Evolutionary conservation across 2,888 invertebrate species (phyloP).

Genomic region (Pantelozetes paolii): DNA sequence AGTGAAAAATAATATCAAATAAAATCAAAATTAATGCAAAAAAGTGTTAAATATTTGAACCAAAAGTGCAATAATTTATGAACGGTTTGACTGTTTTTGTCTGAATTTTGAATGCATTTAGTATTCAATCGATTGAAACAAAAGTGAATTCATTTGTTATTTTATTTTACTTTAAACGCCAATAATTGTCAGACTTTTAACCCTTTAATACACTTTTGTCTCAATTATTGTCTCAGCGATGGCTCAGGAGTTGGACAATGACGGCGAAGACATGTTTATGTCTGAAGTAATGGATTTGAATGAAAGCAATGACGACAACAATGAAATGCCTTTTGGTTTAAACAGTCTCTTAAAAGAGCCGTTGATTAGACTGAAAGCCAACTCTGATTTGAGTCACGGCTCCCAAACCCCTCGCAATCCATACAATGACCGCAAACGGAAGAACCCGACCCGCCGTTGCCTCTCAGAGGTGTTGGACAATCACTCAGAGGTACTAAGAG

Average conservation of each 20-base stretch:
- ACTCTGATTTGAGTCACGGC: slow-evolving; percentile 20
- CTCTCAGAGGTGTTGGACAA: slow-evolving; percentile 34
- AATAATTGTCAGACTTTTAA: too few relatives aligned
- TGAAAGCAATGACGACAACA: slow-evolving; percentile 6
- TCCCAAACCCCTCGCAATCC: slow-evolving; percentile 19
- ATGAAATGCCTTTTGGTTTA: slow-evolving; percentile 31
- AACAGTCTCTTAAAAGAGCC: slow-evolving; percentile 19
- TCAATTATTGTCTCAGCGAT: not conserved
- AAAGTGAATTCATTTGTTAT: not conserved
- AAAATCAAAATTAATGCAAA: too few relatives aligned
- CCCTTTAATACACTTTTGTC: too few relatives aligned
- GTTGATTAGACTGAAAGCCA: slow-evolving; percentile 10
- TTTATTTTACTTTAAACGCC: too few relatives aligned
- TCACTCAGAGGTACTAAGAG: not conserved
- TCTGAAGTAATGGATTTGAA: slow-evolving; percentile 10
- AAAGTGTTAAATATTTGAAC: not conserved
- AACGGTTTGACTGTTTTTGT: not conserved
- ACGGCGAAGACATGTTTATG: slow-evolving; percentile 27
- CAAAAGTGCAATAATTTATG: slow-evolving; percentile 30
- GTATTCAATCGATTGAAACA: not conserved
- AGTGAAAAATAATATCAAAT: not conserved
- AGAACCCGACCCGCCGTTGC: slow-evolving; percentile 34
- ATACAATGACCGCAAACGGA: slow-evolving; percentile 29
- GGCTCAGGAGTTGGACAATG: not conserved
- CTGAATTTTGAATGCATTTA: slow-evolving; percentile 5